phyloP scores from a whole-genome alignment of 2,797 vertebrate species.

The Natrix natrix region DNA sequence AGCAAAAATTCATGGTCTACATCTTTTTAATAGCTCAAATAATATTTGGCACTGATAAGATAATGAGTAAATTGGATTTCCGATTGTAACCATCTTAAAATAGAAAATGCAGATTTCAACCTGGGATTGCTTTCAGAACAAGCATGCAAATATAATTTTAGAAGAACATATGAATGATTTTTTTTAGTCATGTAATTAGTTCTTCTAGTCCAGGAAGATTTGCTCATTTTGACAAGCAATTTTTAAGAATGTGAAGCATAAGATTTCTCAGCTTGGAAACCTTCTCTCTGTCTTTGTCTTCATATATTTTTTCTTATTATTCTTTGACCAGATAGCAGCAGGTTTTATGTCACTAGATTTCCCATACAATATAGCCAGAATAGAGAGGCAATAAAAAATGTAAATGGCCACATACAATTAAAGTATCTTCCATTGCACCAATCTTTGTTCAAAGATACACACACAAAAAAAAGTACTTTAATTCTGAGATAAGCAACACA shows the following conservation, averaged over 20 bases:
- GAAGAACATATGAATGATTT: not conserved
- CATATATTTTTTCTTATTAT: not conserved
- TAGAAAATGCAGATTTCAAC: not conserved
- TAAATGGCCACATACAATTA: conserved; percentile 52
- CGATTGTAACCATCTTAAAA: not conserved
- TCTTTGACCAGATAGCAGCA: conserved; percentile 35
- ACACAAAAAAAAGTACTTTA: conserved; percentile 23
- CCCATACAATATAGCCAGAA: conserved; percentile 17
- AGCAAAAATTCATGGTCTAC: not conserved
- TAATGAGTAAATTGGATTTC: not conserved
- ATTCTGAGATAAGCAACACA: conserved; percentile 1
- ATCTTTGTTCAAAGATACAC: conserved; percentile 30
- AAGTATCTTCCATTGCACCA: conserved; percentile 30
- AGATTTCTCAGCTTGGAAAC: not conserved
- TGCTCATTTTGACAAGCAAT: not conserved
- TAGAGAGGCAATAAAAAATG: conserved; percentile 45
- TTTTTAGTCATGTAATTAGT: not conserved
- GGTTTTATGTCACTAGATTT: conserved; percentile 36
- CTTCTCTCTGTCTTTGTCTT: not conserved
- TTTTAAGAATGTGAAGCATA: not conserved
- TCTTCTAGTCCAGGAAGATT: not conserved
- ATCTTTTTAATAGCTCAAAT: not conserved
- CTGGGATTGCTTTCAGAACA: not conserved
- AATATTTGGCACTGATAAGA: not conserved
- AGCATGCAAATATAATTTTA: not conserved